Evolutionary conservation across 1,140 invertebrate genomes (phyloP).

Genomic region (Paracyclopina nana): DNA sequence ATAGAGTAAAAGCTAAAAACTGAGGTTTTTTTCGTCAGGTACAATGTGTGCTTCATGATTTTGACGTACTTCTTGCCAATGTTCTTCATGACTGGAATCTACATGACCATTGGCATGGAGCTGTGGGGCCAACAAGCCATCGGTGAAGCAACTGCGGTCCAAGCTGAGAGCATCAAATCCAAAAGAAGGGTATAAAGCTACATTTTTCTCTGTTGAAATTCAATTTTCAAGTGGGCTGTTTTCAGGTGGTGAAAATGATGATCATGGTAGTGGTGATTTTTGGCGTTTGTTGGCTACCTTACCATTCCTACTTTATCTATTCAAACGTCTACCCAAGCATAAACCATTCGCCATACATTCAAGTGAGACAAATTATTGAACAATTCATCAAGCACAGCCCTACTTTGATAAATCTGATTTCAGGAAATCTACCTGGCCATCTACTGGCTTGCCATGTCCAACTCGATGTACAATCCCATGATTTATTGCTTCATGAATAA

Average conservation of each 20-base stretch:
- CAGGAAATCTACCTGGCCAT: slow-evolving; percentile 25
- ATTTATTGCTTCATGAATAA: slow-evolving; percentile 30
- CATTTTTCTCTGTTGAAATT: no score
- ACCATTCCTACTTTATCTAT: slow-evolving; percentile 71
- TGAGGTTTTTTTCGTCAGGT: no score
- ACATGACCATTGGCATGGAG: slow-evolving; percentile 12
- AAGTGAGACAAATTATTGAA: neutral
- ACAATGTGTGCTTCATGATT: slow-evolving; percentile 14
- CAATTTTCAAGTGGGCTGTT: no score
- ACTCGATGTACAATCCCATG: slow-evolving; percentile 29
- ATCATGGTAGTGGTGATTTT: slow-evolving; percentile 37
- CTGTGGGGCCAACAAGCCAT: slow-evolving; percentile 11
- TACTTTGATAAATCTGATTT: slow-evolving; percentile 17
- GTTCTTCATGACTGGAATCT: slow-evolving; percentile 3
- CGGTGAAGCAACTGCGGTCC: slow-evolving; percentile 11
- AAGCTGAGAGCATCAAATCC: slow-evolving; percentile 17
- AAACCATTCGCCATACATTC: slow-evolving; percentile 3
- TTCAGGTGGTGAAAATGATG: slow-evolving; percentile 19
- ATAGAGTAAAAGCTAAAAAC: no score
- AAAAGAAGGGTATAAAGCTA: slow-evolving; percentile 9
- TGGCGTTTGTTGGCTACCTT: slow-evolving; percentile 75
- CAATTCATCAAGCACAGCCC: slow-evolving; percentile 19
- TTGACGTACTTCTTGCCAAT: slow-evolving; percentile 12
- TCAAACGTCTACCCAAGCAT: neutral
- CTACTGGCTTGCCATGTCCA: slow-evolving; percentile 29